These are phyloP conservation scores for Notodonta dromedarius DNA, from an alignment of 2,888 invertebrate genomes.

Conservation along the genomic window DNA sequence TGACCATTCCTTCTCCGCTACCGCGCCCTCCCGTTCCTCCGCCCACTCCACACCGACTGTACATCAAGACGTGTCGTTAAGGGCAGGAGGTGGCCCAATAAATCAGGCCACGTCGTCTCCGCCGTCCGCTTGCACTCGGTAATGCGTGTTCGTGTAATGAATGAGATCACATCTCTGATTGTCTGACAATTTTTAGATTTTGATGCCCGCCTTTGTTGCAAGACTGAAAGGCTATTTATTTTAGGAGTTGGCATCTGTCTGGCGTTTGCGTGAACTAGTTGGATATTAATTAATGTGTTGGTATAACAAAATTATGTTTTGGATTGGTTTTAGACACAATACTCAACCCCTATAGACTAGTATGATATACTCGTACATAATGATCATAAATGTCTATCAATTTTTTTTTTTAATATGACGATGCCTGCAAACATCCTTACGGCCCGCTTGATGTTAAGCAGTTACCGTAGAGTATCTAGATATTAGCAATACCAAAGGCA, in stretches of 20 bases:
- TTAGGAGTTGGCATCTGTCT: constrained; percentile 1
- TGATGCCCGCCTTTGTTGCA: constrained; percentile 26
- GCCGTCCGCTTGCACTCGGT: constrained; percentile 70
- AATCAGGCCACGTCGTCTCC: constrained; percentile 78
- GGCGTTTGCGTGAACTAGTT: background rate
- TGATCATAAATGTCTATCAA: too few species aligned
- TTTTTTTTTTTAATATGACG: too few species aligned
- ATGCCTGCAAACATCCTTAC: too few species aligned
- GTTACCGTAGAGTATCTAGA: too few species aligned
- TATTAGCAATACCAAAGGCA: too few species aligned
- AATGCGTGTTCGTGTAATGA: constrained; percentile 74
- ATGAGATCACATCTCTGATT: constrained; percentile 72
- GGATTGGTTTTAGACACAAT: too few species aligned
- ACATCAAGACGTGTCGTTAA: constrained; percentile 81
- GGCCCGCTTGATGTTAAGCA: too few species aligned
- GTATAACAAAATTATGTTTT: background rate
- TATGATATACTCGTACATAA: too few species aligned
- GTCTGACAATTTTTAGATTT: constrained; percentile 52
- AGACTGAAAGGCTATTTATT: constrained; percentile 3
- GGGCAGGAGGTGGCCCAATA: constrained; percentile 83
- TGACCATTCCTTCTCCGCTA: constrained; percentile 6
- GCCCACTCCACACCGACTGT: constrained; percentile 52
- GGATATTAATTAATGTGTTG: background rate
- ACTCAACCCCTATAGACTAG: too few species aligned
- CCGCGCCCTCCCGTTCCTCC: constrained; percentile 26